phyloP scores from a whole-genome alignment of 2,113 vertebrate species.

The Megaleporinus macrocephalus region DNA sequence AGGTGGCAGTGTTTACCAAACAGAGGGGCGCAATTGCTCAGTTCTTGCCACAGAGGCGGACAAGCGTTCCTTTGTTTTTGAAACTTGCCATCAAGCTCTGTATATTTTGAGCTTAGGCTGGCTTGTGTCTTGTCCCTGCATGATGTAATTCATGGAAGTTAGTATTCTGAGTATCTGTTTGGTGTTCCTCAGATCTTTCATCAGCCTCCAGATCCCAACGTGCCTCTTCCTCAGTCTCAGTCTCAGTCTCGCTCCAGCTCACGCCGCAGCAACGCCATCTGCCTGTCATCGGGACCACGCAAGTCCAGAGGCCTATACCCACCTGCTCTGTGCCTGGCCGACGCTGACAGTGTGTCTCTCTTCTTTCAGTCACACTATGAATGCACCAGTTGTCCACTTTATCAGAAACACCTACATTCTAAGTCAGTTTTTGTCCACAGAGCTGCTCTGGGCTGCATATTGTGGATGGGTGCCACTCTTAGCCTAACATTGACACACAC shows the following conservation, averaged over 20 bases:
- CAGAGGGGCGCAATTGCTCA: background rate
- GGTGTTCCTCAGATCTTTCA: slow-evolving; percentile 85
- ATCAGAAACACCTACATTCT: background rate
- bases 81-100: background rate
- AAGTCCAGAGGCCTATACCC: slow-evolving; percentile 88
- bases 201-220: slow-evolving; percentile 88
- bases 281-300: slow-evolving; percentile 90
- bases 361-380: background rate
- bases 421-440: too few relatives aligned
- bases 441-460: background rate
- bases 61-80: slow-evolving; percentile 10
- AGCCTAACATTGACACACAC: too few relatives aligned
- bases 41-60: slow-evolving; percentile 8
- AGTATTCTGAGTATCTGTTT: slow-evolving; percentile 7
- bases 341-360: slow-evolving; percentile 90
- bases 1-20: slow-evolving; percentile 41
- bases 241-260: slow-evolving; percentile 83
- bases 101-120: background rate
- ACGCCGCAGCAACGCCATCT: slow-evolving; percentile 89
- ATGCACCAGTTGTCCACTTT: background rate
- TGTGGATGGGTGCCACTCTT: too few relatives aligned
- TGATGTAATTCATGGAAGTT: background rate
- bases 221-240: slow-evolving; percentile 89
- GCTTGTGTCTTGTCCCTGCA: background rate
- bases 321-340: slow-evolving; percentile 87